Conservation (phyloP, 2,113 vertebrate species). For the Collichthys lucidus region DNA sequence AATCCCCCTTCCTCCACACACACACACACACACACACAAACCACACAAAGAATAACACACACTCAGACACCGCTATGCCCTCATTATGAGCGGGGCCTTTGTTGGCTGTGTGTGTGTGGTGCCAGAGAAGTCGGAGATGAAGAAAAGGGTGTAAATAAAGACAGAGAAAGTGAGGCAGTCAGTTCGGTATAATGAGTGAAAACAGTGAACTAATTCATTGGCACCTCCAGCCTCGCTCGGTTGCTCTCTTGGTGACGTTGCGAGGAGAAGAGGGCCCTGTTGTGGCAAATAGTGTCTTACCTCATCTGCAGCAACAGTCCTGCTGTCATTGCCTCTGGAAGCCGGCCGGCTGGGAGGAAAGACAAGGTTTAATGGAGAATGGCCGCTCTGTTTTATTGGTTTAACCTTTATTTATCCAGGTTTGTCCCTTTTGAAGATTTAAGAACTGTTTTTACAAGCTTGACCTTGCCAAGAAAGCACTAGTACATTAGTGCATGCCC, state of each 20-base stretch:
- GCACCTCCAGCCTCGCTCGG: slow-evolving; percentile 52
- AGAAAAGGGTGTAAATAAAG: slow-evolving; percentile 77
- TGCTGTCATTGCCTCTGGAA: slow-evolving; percentile 46
- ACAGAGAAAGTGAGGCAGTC: slow-evolving; percentile 72
- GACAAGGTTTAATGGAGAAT: slow-evolving; percentile 47
- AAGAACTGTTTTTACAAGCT: slow-evolving; percentile 55
- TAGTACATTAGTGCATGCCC: slow-evolving; percentile 49
- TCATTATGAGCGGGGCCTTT: slow-evolving; percentile 79
- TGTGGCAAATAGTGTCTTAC: slow-evolving; percentile 57
- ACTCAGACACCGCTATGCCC: slow-evolving; percentile 66
- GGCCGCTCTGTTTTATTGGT: slow-evolving; percentile 57
- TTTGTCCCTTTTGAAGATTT: slow-evolving; percentile 62
- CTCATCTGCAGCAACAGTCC: slow-evolving; percentile 58
- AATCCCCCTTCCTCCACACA: slow-evolving; percentile 76
- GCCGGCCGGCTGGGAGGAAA: slow-evolving; percentile 26
- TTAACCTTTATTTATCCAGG: slow-evolving; percentile 70
- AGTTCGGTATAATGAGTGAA: slow-evolving; percentile 74
- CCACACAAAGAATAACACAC: slow-evolving; percentile 71
- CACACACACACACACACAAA: slow-evolving; percentile 51
- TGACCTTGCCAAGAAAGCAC: slow-evolving; percentile 55
- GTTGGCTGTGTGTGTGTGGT: slow-evolving; percentile 64
- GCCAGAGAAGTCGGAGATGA: slow-evolving; percentile 77
- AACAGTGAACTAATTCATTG: slow-evolving; percentile 81
- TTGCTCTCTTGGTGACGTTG: slow-evolving; percentile 72
- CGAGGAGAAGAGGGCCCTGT: slow-evolving; percentile 47